phyloP scores from a whole-genome alignment of 2,113 vertebrate genomes.

The Kobus ellipsiprymnus region DNA sequence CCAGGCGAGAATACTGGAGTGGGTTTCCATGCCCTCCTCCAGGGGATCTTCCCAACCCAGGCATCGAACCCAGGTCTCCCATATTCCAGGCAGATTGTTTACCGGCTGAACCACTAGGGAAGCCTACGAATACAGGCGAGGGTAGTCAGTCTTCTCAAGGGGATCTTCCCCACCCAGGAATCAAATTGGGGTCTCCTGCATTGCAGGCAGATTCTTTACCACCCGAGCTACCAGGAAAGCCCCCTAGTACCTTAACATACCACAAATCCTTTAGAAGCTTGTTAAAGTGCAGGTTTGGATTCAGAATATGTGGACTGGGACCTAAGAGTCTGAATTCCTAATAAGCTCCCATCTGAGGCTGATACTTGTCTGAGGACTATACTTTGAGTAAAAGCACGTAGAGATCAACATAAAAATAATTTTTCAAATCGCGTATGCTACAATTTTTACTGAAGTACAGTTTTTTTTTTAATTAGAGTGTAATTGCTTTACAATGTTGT shows the following conservation, averaged over 20 bases:
- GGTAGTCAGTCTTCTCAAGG: neutral
- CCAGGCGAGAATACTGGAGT: neutral
- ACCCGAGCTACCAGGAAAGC: neutral
- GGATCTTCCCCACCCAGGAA: neutral
- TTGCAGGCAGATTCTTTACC: neutral
- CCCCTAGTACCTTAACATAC: neutral
- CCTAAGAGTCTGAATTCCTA: neutral
- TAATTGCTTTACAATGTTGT: neutral
- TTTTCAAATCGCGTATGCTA: neutral
- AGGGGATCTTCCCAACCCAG: neutral
- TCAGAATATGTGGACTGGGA: neutral
- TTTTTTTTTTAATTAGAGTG: neutral
- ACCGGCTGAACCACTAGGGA: neutral
- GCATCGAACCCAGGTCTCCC: neutral
- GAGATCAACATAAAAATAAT: neutral
- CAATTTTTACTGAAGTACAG: neutral
- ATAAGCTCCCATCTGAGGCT: neutral
- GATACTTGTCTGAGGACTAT: neutral
- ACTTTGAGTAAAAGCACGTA: neutral
- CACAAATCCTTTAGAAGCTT: neutral
- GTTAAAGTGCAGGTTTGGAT: neutral
- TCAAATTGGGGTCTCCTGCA: neutral
- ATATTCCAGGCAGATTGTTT: neutral
- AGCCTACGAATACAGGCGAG: neutral
- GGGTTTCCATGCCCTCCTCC: neutral